Evolutionary conservation across 2,113 vertebrate species (phyloP), one percentile per base, ranked within the genome.

Genomic region (Gallinago undulata): DNA sequence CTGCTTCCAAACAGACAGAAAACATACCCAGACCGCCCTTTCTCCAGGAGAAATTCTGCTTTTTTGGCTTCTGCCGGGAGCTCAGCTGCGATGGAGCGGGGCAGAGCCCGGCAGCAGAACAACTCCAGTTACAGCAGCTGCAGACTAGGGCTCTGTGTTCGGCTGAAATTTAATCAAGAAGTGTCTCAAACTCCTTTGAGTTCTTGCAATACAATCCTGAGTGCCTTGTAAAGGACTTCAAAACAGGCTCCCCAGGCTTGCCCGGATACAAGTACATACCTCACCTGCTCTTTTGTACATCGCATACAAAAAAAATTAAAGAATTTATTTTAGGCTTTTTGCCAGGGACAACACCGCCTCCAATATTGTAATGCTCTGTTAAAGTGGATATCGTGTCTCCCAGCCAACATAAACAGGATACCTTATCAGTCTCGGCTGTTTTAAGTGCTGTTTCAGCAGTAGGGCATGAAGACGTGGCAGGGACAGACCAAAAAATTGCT

Each of bases 141-240:
- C 93, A 89, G 94, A 96, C 74, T 76, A 73, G 96, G 67, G 87
- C 96, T 94, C 92, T 93, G 80, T 89, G 96, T 67, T 95, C 86
- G 67, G 85, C 91, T 95, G 96, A 96, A 97, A 97, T 96, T 96
- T 83, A 97, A 97, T 97, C 97, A 95, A 90, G 84, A 92, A 96
- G 90, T 45, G 78, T 94, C 95, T 96, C 96, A 76, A 92, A 93
- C 83, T 83, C 75, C 81, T 96, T 95, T 96, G 86, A 97, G 77
- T 88, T 90, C 90, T 41, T 91, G 97, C 94, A 97, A 97, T 82
- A 93, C 89, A 96, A 97, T 96, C 94, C 95, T 33, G 68, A 96
- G 66, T 63, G 91, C 81, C 74, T 93, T 96, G 94, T 88, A 96
- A 95, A 96, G 82, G 95, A 96, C 94, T 95, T 97, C 92, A 96